Conservation (phyloP, 2,113 vertebrate genomes). For the cattle (Bos taurus) region DNA sequence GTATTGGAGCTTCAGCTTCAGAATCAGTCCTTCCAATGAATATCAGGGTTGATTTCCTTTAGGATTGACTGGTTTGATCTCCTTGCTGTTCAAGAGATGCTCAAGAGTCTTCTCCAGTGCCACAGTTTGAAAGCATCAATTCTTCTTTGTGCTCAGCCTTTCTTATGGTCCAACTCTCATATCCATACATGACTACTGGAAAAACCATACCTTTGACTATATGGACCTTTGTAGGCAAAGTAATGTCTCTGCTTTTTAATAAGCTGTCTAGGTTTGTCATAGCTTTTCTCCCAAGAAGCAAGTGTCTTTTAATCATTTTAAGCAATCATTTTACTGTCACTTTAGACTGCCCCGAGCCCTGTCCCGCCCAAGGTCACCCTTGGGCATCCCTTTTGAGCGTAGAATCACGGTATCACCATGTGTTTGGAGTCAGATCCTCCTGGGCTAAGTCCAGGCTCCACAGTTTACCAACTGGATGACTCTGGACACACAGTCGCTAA, state of each 20-base stretch:
- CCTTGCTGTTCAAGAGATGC: background rate
- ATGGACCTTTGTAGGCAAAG: background rate
- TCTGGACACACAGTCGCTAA: background rate
- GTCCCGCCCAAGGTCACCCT: background rate
- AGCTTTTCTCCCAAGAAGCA: background rate
- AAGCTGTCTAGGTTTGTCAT: background rate
- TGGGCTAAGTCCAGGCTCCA: background rate
- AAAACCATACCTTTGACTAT: background rate
- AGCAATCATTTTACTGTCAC: background rate
- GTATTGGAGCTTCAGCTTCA: background rate
- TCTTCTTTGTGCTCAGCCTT: background rate
- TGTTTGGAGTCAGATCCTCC: background rate
- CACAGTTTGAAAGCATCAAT: background rate
- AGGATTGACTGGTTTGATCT: background rate
- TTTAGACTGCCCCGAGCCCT: background rate
- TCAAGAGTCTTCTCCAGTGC: background rate
- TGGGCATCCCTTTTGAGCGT: background rate
- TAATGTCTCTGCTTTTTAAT: background rate
- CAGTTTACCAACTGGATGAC: background rate
- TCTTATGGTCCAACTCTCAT: background rate
- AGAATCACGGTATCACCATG: background rate
- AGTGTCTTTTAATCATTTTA: background rate
- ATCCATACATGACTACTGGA: background rate
- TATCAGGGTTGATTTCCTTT: background rate
- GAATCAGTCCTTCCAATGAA: background rate